Conservation (phyloP, 2,888 invertebrate genomes). For the Eupithecia abbreviata region DNA sequence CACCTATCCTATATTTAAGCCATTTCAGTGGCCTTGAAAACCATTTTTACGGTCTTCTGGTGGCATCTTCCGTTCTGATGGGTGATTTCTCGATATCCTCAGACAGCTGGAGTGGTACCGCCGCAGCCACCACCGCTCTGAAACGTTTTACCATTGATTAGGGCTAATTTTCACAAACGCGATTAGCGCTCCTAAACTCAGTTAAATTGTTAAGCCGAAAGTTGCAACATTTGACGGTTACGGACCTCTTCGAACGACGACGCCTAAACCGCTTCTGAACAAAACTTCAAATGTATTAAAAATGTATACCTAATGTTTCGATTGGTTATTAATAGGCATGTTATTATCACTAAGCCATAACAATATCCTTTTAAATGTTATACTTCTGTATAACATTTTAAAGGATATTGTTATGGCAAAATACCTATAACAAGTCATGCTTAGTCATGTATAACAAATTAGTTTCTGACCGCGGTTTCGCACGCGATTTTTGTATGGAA, state of each 20-base stretch:
- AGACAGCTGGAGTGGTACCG: not conserved
- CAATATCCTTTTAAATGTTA: not conserved
- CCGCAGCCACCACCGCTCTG: not conserved
- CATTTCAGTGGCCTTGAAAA: no score
- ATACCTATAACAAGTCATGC: not conserved
- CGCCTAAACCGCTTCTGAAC: not conserved
- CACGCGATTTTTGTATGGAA: not conserved
- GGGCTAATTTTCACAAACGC: not conserved
- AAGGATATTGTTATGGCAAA: not conserved
- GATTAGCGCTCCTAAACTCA: not conserved
- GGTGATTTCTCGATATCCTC: no score
- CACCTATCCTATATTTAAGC: no score
- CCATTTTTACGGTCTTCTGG: no score
- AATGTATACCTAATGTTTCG: not conserved
- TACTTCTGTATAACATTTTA: no score
- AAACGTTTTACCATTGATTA: not conserved
- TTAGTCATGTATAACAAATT: not conserved
- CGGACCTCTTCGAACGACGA: not conserved
- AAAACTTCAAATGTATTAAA: not conserved
- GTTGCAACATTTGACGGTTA: not conserved
- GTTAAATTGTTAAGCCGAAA: not conserved
- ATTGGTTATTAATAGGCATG: not conserved
- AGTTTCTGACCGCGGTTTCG: not conserved
- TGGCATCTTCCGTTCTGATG: no score
- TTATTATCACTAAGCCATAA: constrained; percentile 4